A percentile compares a stretch with the other conserved stretches of the same genome.
Conservation (phyloP, 2,888 invertebrate genomes). For the Hartigia nigra region DNA sequence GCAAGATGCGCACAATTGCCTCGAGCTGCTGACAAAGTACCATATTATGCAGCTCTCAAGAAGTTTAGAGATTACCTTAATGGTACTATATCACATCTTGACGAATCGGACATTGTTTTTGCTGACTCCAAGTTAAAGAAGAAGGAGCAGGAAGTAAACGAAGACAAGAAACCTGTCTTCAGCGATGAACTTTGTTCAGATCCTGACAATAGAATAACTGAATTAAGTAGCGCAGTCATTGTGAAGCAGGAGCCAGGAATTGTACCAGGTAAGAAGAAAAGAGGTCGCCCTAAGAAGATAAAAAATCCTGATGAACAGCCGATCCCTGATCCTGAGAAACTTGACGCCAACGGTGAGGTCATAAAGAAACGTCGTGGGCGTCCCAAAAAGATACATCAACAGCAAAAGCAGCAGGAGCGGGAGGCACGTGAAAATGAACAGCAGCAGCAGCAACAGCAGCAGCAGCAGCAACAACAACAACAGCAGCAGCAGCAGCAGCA, state of each 20-base stretch:
- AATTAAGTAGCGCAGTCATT: constrained; percentile 45
- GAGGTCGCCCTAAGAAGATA: constrained; percentile 90
- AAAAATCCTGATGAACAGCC: constrained; percentile 77
- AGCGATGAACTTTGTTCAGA: constrained; percentile 51
- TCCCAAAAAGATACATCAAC: constrained; percentile 83
- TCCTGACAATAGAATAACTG: constrained; percentile 55
- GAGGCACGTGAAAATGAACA: constrained; percentile 55
- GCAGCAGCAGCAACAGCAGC: constrained; percentile 47
- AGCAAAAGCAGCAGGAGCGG: constrained; percentile 59
- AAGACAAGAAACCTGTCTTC: constrained; percentile 55
- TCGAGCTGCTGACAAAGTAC: constrained; percentile 97
- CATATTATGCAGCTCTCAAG: constrained; percentile 95
- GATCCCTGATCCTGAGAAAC: constrained; percentile 63
- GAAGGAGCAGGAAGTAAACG: constrained; percentile 53
- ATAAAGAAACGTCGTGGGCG: constrained; percentile 90
- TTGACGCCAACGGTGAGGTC: constrained; percentile 70
- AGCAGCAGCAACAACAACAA: constrained; percentile 53
- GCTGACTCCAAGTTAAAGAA: constrained; percentile 77
- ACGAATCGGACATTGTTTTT: constrained; percentile 90
- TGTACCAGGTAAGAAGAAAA: constrained; percentile 84
- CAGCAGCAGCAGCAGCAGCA: constrained; percentile 49
- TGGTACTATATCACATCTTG: constrained; percentile 85
- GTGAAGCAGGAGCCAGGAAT: constrained; percentile 56
- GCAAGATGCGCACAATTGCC: constrained; percentile 97
- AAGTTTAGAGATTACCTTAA: constrained; percentile 95